phyloP scores from a whole-genome alignment of 2,797 vertebrate genomes.

The Lacerta viridis region DNA sequence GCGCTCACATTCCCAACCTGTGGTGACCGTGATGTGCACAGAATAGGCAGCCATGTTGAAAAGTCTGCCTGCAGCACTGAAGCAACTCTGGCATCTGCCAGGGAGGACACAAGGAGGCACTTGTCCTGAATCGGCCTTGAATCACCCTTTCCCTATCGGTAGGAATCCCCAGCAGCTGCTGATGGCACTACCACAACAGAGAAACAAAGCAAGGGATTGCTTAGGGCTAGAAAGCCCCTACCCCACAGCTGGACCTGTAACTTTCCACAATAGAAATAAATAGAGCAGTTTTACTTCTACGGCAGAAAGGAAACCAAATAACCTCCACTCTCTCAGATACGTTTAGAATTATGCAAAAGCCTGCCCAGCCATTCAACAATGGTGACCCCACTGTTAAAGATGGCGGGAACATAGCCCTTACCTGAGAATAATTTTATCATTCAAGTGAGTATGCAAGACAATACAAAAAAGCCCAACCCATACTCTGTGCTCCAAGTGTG shows the following conservation, averaged over 20 bases:
- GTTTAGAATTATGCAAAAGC: background rate
- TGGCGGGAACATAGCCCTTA: background rate
- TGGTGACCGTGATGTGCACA: no score
- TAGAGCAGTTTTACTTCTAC: background rate
- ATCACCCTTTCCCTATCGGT: background rate
- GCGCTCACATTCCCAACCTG: no score
- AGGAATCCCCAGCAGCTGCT: background rate
- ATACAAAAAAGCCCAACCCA: background rate
- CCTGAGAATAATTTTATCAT: background rate
- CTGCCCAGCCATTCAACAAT: background rate
- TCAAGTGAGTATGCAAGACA: background rate
- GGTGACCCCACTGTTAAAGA: background rate
- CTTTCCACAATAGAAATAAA: background rate
- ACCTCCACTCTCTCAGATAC: background rate
- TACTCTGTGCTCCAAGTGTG: no score
- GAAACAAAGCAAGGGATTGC: background rate
- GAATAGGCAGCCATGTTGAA: background rate
- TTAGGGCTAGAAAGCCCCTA: no score
- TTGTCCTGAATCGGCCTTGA: background rate
- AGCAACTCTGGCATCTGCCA: background rate
- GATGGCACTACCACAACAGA: background rate
- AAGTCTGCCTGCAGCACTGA: slow-evolving; percentile 21
- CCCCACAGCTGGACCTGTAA: no score
- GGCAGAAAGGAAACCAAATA: background rate
- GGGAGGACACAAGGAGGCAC: background rate